These are phyloP conservation scores for Cryptoblepharus egeriae DNA, from an alignment of 2,797 vertebrate species.

Conservation along the genomic window DNA sequence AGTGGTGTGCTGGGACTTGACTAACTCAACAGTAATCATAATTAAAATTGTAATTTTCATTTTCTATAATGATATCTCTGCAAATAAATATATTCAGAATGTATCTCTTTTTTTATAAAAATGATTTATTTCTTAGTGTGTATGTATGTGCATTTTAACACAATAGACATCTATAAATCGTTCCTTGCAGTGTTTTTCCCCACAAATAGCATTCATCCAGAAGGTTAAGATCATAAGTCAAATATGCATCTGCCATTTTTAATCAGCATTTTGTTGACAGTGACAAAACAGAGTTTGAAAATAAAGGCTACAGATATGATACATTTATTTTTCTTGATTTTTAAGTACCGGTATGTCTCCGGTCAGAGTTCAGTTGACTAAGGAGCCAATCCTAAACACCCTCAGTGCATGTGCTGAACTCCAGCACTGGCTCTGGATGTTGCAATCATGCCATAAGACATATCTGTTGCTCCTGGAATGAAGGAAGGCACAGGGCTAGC, in stretches of 20 bases:
- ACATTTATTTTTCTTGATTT: not conserved
- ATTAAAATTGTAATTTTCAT: constrained; percentile 26
- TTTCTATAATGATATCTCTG: not conserved
- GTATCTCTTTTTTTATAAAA: constrained; percentile 18
- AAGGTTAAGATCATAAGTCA: constrained; percentile 4
- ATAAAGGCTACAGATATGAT: not conserved
- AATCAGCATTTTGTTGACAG: not conserved
- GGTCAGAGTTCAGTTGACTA: not conserved
- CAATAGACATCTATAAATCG: not conserved
- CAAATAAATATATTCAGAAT: constrained; percentile 8
- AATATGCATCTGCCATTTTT: not conserved
- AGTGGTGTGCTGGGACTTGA: not conserved
- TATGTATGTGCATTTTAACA: not conserved
- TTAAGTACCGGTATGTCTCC: not conserved
- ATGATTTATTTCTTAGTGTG: not conserved
- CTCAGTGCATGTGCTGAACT: no score
- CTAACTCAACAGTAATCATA: constrained; percentile 17
- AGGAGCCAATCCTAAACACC: no score
- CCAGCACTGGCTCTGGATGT: no score
- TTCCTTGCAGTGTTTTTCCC: not conserved
- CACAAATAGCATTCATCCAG: not conserved
- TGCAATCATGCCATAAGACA: no score
- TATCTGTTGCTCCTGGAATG: no score
- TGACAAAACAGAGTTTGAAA: not conserved
- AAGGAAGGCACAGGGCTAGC: no score